Percentiles rank a stretch among this genome's conserved stretches.
Conservation (phyloP, 1,140 invertebrate species). For the Megalopta genalis region DNA sequence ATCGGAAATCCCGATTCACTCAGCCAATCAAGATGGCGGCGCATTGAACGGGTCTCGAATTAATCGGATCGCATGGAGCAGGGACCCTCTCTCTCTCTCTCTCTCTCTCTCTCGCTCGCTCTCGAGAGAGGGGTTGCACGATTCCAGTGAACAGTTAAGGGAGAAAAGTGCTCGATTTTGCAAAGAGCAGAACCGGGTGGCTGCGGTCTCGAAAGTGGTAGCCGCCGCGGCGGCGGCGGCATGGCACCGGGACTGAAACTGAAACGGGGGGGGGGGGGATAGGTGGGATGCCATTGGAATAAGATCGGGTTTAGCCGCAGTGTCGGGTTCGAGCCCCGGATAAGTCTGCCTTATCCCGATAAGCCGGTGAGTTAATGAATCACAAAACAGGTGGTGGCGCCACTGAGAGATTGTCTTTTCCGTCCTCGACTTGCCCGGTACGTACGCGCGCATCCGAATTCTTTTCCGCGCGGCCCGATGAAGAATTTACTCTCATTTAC, state of each 20-base stretch:
- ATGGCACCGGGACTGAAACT: constrained; percentile 61
- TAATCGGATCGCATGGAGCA: constrained; percentile 6
- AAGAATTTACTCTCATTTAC: neutral
- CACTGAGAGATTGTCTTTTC: constrained; percentile 62
- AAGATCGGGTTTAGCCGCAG: constrained; percentile 80
- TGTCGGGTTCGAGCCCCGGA: constrained; percentile 79
- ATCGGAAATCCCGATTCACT: neutral
- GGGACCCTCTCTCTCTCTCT: too few species aligned
- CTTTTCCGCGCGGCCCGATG: constrained; percentile 1
- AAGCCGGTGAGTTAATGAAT: constrained; percentile 81
- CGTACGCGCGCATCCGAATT: constrained; percentile 29
- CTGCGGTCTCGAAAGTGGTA: constrained; percentile 26
- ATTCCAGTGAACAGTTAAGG: neutral
- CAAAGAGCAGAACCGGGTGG: constrained; percentile 39
- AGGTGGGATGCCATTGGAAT: constrained; percentile 79
- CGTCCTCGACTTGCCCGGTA: constrained; percentile 32
- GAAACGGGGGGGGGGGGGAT: constrained; percentile 75
- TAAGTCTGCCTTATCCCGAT: constrained; percentile 81
- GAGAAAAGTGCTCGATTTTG: constrained; percentile 39
- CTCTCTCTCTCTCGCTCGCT: too few species aligned
- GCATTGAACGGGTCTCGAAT: neutral
- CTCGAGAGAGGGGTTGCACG: neutral
- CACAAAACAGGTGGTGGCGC: constrained; percentile 80
- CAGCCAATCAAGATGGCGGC: neutral
- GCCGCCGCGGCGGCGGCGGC: neutral